These are phyloP conservation scores for Graphium colonna DNA, from an alignment of 2,888 invertebrate species.

Conservation along the genomic window DNA sequence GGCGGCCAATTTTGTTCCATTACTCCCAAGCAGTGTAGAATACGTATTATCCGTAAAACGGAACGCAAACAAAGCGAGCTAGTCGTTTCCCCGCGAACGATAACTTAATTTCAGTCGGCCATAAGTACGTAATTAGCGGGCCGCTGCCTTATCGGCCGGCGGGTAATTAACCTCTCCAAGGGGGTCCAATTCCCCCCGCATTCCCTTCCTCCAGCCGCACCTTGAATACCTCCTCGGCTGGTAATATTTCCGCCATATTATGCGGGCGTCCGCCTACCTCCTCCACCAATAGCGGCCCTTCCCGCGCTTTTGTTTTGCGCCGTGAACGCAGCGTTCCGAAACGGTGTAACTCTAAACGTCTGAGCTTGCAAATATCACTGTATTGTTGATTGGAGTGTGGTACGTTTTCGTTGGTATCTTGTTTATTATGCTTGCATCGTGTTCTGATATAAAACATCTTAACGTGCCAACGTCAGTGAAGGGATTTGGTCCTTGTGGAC, in stretches of 20 bases:
- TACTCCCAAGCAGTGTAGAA: slow-evolving; percentile 66
- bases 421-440: slow-evolving; percentile 60
- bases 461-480: slow-evolving; percentile 31
- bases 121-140: slow-evolving; percentile 80
- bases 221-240: slow-evolving; percentile 72
- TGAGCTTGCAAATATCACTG: slow-evolving; percentile 73
- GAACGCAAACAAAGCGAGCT: slow-evolving; percentile 78
- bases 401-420: slow-evolving; percentile 68
- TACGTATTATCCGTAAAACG: slow-evolving; percentile 77
- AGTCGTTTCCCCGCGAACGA: slow-evolving; percentile 75
- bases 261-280: slow-evolving; percentile 73
- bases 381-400: slow-evolving; percentile 63
- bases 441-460: slow-evolving; percentile 44
- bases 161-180: slow-evolving; percentile 77
- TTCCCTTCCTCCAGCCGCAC: slow-evolving; percentile 54
- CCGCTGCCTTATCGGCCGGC: slow-evolving; percentile 78
- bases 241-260: slow-evolving; percentile 80
- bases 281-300: slow-evolving; percentile 73
- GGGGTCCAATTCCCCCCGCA: slow-evolving; percentile 39
- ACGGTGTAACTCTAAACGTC: slow-evolving; percentile 71
- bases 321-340: slow-evolving; percentile 65
- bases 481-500: slow-evolving; percentile 34
- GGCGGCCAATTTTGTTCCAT: slow-evolving; percentile 75
- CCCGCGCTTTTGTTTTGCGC: slow-evolving; percentile 78
- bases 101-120: slow-evolving; percentile 80